A percentile compares a stretch with the other conserved stretches of the same genome.
phyloP scores from a whole-genome alignment of 64 coral and sea anemone species.

The Porites australiensis region DNA sequence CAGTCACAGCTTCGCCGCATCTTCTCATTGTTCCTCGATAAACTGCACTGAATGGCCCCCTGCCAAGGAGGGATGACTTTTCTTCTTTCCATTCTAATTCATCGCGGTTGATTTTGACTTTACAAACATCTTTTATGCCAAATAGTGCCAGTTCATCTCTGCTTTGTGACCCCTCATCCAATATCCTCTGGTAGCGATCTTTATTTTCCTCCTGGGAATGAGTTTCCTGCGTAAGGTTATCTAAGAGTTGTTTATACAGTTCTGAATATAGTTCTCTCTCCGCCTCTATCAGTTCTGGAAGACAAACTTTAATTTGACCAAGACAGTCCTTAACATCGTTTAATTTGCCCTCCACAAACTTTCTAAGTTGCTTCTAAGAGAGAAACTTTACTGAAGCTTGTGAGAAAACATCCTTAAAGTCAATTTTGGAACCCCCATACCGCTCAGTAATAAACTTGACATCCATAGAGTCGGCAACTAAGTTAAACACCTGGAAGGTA shows the following conservation, averaged over 20 bases:
- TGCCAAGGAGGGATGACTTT: neutral
- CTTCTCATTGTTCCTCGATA: neutral
- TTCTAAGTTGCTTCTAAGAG: neutral
- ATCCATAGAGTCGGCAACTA: too few relatives aligned
- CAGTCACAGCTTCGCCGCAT: neutral
- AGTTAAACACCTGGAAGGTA: too few relatives aligned
- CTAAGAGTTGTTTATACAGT: too few relatives aligned
- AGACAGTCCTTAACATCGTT: neutral
- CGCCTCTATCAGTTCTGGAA: slow-evolving; percentile 4
- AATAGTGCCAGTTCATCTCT: neutral
- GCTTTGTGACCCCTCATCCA: neutral
- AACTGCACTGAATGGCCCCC: neutral
- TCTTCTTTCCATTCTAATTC: neutral
- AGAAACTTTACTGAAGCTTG: neutral
- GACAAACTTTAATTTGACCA: neutral
- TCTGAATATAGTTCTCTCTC: neutral
- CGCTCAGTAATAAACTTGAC: too few relatives aligned
- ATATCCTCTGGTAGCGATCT: neutral
- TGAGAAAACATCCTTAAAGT: too few relatives aligned
- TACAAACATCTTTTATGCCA: neutral
- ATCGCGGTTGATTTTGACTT: neutral
- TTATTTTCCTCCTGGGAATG: neutral
- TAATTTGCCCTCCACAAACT: neutral
- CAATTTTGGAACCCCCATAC: too few relatives aligned
- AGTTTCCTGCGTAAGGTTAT: neutral